A percentile compares a stretch with the other conserved stretches of the same genome.
These are phyloP conservation scores for Zygogramma bicolorata DNA, from an alignment of 2,888 invertebrate species.

Conservation along the genomic window DNA sequence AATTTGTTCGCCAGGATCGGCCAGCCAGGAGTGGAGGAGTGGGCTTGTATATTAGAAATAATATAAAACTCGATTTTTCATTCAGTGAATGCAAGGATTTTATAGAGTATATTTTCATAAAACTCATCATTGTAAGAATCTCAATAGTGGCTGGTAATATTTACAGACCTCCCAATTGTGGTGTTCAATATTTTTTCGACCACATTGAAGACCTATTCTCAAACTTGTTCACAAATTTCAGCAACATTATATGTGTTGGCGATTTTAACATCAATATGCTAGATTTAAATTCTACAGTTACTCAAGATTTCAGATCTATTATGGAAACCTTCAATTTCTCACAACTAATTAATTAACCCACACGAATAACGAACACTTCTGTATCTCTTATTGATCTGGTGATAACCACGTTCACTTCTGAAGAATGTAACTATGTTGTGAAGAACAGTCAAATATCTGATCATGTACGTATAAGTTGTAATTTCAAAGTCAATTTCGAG, in stretches of 20 bases:
- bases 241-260: conserved; percentile 6
- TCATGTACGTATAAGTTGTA: neutral
- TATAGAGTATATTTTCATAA: neutral
- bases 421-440: neutral
- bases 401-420: neutral
- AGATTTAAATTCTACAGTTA: neutral
- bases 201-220: neutral
- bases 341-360: neutral
- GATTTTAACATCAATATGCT: conserved; percentile 4
- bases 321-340: neutral
- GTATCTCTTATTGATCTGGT: neutral
- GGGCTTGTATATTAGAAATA: neutral
- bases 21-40: neutral
- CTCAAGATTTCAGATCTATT: neutral
- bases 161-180: neutral
- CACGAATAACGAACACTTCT: neutral
- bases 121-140: neutral
- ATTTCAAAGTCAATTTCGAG: neutral
- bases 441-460: neutral
- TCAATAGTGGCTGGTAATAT: neutral
- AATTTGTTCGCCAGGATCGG: neutral
- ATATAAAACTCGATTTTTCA: neutral
- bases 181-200: neutral
- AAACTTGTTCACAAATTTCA: neutral
- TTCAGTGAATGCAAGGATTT: neutral